Percentiles rank a stretch among this genome's conserved stretches.
Evolutionary conservation across 1,140 invertebrate genomes (phyloP).

Genomic region (Lasaia peninsularis): DNA sequence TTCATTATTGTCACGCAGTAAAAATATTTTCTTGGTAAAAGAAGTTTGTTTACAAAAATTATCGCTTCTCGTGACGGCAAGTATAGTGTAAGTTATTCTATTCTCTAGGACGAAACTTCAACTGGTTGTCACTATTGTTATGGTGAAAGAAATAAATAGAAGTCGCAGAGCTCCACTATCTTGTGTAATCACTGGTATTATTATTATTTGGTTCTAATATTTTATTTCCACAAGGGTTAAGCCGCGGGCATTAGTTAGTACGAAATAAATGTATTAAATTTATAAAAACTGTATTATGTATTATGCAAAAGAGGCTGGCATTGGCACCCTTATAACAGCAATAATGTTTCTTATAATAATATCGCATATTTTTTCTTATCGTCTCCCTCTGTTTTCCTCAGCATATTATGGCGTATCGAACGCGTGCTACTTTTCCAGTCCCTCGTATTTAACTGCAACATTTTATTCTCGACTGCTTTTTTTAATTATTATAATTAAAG

Average conservation of each 20-base stretch:
- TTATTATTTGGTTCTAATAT: too few species aligned
- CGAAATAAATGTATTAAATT: neutral
- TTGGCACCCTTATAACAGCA: neutral
- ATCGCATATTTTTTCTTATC: conserved; percentile 1
- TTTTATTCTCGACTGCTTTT: conserved; percentile 50
- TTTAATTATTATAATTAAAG: conserved; percentile 62
- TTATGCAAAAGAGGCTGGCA: neutral
- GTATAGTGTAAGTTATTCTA: too few species aligned
- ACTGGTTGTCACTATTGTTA: too few species aligned
- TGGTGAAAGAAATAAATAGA: neutral
- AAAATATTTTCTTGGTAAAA: too few species aligned
- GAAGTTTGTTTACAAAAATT: too few species aligned
- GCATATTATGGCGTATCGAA: conserved; percentile 48
- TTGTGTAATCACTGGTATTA: too few species aligned
- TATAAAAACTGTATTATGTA: too few species aligned
- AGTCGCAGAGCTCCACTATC: too few species aligned
- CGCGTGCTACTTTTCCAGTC: conserved; percentile 35
- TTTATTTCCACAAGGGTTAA: neutral
- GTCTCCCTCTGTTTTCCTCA: neutral
- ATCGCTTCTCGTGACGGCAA: too few species aligned
- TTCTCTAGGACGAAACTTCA: too few species aligned
- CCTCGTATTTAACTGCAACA: conserved; percentile 50
- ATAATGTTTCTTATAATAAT: conserved; percentile 9
- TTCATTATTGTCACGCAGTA: too few species aligned
- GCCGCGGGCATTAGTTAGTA: neutral